Evolutionary conservation across 2,797 vertebrate genomes (phyloP), one percentile per base, ranked within the genome.

Genomic region (Valencia hispanica): DNA sequence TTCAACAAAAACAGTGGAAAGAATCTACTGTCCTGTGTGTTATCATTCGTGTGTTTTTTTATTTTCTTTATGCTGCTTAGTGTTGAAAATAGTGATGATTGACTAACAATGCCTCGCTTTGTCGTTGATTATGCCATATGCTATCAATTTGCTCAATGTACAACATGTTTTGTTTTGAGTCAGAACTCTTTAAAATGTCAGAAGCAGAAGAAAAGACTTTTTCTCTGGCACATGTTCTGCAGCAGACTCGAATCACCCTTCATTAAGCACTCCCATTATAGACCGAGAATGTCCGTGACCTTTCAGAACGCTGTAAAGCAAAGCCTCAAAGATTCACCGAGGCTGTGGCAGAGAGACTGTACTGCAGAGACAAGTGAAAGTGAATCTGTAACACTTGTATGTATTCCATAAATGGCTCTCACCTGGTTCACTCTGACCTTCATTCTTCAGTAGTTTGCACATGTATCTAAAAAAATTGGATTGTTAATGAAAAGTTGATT

Each of bases 1-100:
- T 73, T 86, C 39, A 75, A 55, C 80, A 25, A 87, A 91, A 91
- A 87, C 63, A 43, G 36, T 66, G 63, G 36, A 66, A 66, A 66
- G 10, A 66, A 66, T 66, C 63, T 82, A 36, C 0, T 48, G 34
- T 41, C 48, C 47, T 43, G 25, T 43, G 4, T 66, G 36, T 43
- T 39, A 20, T 25, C 4, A 22, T 66, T 41, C n/a, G 20, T 66
- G 22, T 66, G 36, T 65, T 1, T 9, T 9, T 15, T 30, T 5
- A 11, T 25, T n/a, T 8, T 14, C 50, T 9, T n/a, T 30, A n/a
- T 39, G 61, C 14, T 20, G 9, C 22, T 1, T 25, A 36, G 20
- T 22, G 34, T 25, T 65, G 34, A 22, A 65, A 34, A 65, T 11
- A 5, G 25, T 39, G 36, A 65, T 4, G 4, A 65, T 39, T 65